These are phyloP conservation scores for Halictus quadricinctus DNA, from an alignment of 2,888 invertebrate species.

Conservation along the genomic window DNA sequence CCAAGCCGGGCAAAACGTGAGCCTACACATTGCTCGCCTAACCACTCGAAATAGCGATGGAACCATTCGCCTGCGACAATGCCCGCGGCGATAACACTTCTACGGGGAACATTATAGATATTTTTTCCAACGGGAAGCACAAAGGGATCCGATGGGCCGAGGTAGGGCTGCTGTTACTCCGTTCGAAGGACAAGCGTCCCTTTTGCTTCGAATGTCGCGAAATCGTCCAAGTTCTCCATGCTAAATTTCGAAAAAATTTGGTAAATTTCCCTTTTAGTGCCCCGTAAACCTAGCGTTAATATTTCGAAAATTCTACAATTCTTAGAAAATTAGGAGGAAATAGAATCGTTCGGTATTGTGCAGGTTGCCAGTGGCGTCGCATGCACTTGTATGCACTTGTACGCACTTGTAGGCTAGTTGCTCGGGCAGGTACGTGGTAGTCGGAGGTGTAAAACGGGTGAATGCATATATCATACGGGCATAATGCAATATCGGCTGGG, in stretches of 20 bases:
- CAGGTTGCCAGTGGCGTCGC: not conserved
- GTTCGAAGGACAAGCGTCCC: not conserved
- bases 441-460: conserved; percentile 71
- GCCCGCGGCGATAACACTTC: conserved; percentile 26
- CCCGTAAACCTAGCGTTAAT: too few relatives aligned
- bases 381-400: not conserved
- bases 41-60: conserved; percentile 41
- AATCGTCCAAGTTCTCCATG: too few relatives aligned
- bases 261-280: too few relatives aligned
- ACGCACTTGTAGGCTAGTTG: conserved; percentile 16
- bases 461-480: conserved; percentile 75
- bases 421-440: conserved; percentile 40
- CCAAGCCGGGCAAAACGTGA: conserved; percentile 18
- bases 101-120: conserved; percentile 13
- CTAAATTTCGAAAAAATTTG: too few relatives aligned
- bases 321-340: not conserved
- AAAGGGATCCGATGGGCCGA: conserved; percentile 35
- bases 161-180: conserved; percentile 54
- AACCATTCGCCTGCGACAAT: conserved; percentile 17
- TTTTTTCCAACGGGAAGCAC: conserved; percentile 24
- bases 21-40: conserved; percentile 45
- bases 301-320: not conserved
- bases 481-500: conserved; percentile 75
- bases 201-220: conserved; percentile 22
- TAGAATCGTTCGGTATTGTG: not conserved